Conservation (phyloP, 2,113 vertebrate genomes). For the Ia io region DNA sequence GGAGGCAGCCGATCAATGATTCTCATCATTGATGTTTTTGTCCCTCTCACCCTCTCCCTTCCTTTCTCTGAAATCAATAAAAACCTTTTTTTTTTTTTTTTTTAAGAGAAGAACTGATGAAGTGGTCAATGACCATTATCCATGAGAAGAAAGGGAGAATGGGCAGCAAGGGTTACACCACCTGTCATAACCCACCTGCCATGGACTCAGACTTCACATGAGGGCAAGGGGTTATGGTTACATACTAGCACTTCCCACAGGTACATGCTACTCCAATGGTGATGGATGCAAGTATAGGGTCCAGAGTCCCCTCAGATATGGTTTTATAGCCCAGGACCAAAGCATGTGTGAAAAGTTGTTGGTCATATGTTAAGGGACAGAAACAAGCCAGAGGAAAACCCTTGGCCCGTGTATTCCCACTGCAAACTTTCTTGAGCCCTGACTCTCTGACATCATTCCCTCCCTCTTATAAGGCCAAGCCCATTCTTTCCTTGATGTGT, state of each 20-base stretch:
- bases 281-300: neutral
- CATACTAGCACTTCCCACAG: neutral
- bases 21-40: no score
- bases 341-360: neutral
- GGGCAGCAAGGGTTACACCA: no score
- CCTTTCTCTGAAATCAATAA: no score
- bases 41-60: no score
- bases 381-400: neutral
- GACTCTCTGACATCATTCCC: neutral
- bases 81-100: no score
- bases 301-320: neutral
- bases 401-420: no score
- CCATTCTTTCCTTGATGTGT: neutral
- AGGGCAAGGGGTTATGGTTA: neutral
- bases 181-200: neutral
- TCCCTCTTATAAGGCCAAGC: neutral
- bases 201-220: neutral
- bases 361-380: neutral
- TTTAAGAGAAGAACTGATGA: neutral
- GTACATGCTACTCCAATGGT: neutral
- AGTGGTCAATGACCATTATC: neutral
- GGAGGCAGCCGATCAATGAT: no score
- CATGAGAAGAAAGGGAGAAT: neutral
- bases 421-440: neutral
- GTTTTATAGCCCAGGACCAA: neutral